These are phyloP conservation scores for Rhinogobio ventralis DNA, from an alignment of 2,797 vertebrate species.

Conservation along the genomic window DNA sequence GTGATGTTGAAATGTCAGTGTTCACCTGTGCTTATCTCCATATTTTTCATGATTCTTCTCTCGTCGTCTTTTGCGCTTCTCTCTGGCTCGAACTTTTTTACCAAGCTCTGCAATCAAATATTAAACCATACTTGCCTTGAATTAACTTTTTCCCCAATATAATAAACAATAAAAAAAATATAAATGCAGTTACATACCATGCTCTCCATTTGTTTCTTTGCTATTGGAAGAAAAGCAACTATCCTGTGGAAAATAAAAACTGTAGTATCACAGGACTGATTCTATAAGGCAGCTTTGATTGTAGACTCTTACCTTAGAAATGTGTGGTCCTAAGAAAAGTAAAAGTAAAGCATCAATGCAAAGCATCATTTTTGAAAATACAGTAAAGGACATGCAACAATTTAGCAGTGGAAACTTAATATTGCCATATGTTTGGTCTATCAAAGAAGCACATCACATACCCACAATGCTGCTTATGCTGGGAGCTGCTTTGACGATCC, in stretches of 20 bases:
- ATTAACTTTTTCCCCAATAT: neutral
- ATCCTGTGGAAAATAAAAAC: slow-evolving; percentile 39
- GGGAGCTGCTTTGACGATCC: slow-evolving; percentile 75
- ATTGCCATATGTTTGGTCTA: neutral
- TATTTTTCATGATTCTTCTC: slow-evolving; percentile 89
- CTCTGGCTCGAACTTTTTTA: slow-evolving; percentile 81
- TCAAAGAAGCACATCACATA: slow-evolving; percentile 9
- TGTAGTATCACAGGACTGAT: neutral
- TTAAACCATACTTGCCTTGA: neutral
- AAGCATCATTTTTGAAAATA: neutral
- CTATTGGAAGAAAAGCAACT: slow-evolving; percentile 7
- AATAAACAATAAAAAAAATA: neutral
- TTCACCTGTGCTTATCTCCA: slow-evolving; percentile 84
- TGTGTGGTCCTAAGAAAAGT: slow-evolving; percentile 46
- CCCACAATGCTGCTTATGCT: slow-evolving; percentile 15
- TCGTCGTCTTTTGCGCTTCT: slow-evolving; percentile 86
- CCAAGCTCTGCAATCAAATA: slow-evolving; percentile 61
- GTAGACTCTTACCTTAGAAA: slow-evolving; percentile 54
- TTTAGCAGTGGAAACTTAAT: neutral
- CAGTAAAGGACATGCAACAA: neutral
- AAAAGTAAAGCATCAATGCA: neutral
- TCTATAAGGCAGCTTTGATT: neutral
- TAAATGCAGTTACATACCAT: slow-evolving; percentile 25
- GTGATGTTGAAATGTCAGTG: neutral
- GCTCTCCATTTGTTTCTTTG: slow-evolving; percentile 32